Percentiles rank a stretch among this genome's conserved stretches.
phyloP scores from a whole-genome alignment of 2,113 vertebrate species.

The Phrynosoma blainvillii region DNA sequence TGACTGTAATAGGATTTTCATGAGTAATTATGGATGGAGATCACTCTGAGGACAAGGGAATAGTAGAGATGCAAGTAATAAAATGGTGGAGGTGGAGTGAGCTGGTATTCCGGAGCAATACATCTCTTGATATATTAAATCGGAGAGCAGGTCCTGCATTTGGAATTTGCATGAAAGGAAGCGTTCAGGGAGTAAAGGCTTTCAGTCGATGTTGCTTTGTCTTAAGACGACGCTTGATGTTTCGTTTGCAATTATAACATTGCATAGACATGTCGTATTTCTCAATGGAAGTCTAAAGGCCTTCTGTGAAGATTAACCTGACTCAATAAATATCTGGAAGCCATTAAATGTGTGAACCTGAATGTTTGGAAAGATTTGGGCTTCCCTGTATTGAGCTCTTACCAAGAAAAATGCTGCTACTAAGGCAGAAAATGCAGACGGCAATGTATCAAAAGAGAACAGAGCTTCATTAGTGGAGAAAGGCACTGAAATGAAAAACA shows the following conservation, averaged over 20 bases:
- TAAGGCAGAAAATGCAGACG: background rate
- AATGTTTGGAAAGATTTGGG: constrained; percentile 34
- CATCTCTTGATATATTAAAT: background rate
- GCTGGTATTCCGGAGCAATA: background rate
- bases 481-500: rapidly evolving
- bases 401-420: background rate
- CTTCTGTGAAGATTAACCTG: constrained; percentile 78
- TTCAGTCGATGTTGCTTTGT: constrained; percentile 50
- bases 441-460: background rate
- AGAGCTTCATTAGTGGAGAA: background rate
- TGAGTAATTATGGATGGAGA: background rate
- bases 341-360: constrained; percentile 61
- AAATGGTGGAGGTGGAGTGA: background rate
- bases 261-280: constrained; percentile 74
- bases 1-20: background rate
- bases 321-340: constrained; percentile 74
- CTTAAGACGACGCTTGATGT: constrained; percentile 67
- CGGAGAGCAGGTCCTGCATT: background rate
- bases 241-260: constrained; percentile 74
- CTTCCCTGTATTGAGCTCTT: background rate
- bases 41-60: background rate
- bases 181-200: constrained; percentile 11
- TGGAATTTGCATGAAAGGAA: constrained; percentile 23
- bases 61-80: rapidly evolving
- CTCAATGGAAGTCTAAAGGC: constrained; percentile 76